Base-by-base conservation (phyloP, 2,113 vertebrate genomes). In the Psittacula cyanocephala region DNA sequence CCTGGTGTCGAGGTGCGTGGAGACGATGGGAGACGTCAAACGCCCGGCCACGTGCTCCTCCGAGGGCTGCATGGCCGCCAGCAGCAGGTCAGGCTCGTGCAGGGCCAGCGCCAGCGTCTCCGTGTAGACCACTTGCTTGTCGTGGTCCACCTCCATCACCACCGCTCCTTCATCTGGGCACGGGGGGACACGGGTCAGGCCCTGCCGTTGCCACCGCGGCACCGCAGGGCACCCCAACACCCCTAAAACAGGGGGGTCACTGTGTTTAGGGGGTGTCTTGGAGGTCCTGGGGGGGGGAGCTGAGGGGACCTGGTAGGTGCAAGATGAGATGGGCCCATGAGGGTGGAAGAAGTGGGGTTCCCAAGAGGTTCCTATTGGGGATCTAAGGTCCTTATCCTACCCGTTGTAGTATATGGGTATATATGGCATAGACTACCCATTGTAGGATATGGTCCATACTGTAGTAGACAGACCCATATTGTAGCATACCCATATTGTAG, bases 71-170 rank as follows among this genome's bases (percentile, higher is more conserved):
- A 99, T 99, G 97, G 99, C 99, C 0, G 99, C 98, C 95, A 99
- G 98, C 87, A 99, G 98, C 17, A 98, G 98, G 44, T 99, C 98
- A 0, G 99, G 98, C 39, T 99, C 99, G 0, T 98, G 99, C 47
- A 98, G 96, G 14, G 99, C 97, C 43, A 99, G 97, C 6, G 99
- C 98, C 27, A 99, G 98, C 0, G 98, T 98, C 97, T 99, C 99
- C 0, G 99, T 99, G 97, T 99, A 99, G 33, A 99, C 99, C 96
- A 99, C 98, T 97, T 99, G 99, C 97, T 99, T 99, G 98, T 99
- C 99, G 1, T 99, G 99, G 97, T 99, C 99, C 74, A 99, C 99
- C 96, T 99, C 99, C 99, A 99, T 99, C 95, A 99, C 99, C 96
- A 99, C 98, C 0, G 99, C 99, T 17, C 99, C 99, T 2, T 98